A percentile compares a stretch with the other conserved stretches of the same genome.
Evolutionary conservation across 2,797 vertebrate species (phyloP).

Genomic region (Aldrovandia affinis): DNA sequence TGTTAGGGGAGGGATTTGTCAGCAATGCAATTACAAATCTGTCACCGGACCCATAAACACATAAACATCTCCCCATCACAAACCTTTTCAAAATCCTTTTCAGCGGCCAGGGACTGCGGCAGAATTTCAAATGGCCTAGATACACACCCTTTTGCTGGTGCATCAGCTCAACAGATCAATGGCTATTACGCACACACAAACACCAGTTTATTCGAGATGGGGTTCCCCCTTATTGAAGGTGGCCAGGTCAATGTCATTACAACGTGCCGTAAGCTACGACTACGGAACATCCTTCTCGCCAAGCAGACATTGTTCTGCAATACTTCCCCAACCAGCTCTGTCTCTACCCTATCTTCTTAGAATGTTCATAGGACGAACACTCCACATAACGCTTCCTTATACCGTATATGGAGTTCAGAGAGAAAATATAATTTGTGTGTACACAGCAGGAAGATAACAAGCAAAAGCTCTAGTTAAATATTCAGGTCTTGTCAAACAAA

Average conservation of each 20-base stretch:
- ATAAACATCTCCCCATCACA: slow-evolving; percentile 27
- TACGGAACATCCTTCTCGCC: neutral
- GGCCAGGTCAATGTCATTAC: neutral
- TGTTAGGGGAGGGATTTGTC: neutral
- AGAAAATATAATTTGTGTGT: neutral
- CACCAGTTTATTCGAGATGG: neutral
- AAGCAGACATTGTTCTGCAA: neutral
- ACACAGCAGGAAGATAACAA: neutral
- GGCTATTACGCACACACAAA: neutral
- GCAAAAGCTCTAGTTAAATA: neutral
- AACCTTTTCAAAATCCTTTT: slow-evolving; percentile 34
- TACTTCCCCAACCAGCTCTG: too few species aligned
- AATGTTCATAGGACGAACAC: neutral
- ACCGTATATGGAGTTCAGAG: neutral
- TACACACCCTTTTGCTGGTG: neutral
- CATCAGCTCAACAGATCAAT: slow-evolving; percentile 4
- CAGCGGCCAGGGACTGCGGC: neutral
- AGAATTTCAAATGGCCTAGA: neutral
- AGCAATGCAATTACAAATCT: slow-evolving; percentile 7
- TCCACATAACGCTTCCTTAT: neutral
- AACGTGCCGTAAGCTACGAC: neutral
- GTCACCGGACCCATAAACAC: neutral
- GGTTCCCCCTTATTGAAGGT: neutral
- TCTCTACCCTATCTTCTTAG: too few species aligned
- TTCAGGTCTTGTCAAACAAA: neutral